These are phyloP conservation scores for Lethenteron camtschaticum DNA, from an alignment of 2,113 vertebrate species.

Conservation along the genomic window DNA sequence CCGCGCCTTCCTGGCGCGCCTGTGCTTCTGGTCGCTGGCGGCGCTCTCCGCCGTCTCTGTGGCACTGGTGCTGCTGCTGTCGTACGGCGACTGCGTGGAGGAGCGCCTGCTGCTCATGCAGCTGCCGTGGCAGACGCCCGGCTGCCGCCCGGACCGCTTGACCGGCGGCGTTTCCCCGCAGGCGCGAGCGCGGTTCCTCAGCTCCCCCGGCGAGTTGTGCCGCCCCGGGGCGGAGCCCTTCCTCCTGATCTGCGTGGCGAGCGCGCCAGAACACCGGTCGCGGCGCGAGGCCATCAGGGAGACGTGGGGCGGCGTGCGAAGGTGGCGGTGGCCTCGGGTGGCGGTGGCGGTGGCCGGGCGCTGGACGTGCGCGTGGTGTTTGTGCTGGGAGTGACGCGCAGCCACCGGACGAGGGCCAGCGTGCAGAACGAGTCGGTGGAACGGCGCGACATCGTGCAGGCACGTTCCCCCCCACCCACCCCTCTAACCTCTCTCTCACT, in stretches of 20 bases:
- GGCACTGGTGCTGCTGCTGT: too few relatives aligned
- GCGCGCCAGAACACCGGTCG: constrained; percentile 26
- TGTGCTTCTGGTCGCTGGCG: too few relatives aligned
- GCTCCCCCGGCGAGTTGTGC: constrained; percentile 20
- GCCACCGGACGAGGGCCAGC: constrained; percentile 19
- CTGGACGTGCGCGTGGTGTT: constrained; percentile 41
- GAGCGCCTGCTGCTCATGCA: too few relatives aligned
- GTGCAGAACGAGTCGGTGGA: constrained; percentile 28
- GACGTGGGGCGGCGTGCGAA: constrained; percentile 38
- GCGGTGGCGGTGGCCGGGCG: constrained; percentile 30
- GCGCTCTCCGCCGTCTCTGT: too few relatives aligned
- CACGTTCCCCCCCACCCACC: too few relatives aligned
- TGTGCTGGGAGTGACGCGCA: constrained; percentile 26
- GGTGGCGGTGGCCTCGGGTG: constrained; percentile 16
- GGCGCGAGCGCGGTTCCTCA: too few relatives aligned
- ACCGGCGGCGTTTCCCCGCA: too few relatives aligned
- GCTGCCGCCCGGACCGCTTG: too few relatives aligned
- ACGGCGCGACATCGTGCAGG: constrained; percentile 37
- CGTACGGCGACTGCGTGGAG: too few relatives aligned
- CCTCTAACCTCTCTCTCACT: too few relatives aligned
- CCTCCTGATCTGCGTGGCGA: constrained; percentile 33
- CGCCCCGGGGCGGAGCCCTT: constrained; percentile 31
- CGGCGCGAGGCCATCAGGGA: constrained; percentile 37
- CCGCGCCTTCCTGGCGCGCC: too few relatives aligned
- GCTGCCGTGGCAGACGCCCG: too few relatives aligned